Base-by-base conservation (phyloP, 2,888 invertebrate species). In the Leptinotarsa rubiginosa region DNA sequence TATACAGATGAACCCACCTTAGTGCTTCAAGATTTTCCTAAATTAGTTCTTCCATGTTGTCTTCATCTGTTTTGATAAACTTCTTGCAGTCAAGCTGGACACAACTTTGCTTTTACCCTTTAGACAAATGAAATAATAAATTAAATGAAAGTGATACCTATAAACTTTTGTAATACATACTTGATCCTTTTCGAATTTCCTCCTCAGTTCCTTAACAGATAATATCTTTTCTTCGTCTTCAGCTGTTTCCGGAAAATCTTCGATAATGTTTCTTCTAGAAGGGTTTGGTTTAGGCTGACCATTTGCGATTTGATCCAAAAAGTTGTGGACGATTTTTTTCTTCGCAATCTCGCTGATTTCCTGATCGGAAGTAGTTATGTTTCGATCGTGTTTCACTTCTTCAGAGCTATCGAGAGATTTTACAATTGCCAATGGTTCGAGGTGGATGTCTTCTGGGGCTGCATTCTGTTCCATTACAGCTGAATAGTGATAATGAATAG, bases 1-100 rank as follows among this genome's bases (percentile, higher is more conserved):
- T 4, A 4, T 22, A 15, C 3, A n/a, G 13, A 54, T 68, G 18
- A 22, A 22, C 22, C 41, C 41, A 52, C 59, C 75, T 41, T 41
- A 41, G 10, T 41, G 10, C 10, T 41, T 41, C 41, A 41, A 10
- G 41, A 1, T 41, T 41, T 41, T 41, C 41, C 41, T 10, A 41
- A 41, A 73, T 75, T 76, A 76, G 47, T 82, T 80, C 82, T 90
- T 91, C 56, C 94, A 89, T 70, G 92, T 93, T 80, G 94, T 93
- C 65, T 94, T 90, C 83, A 95, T 93, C 87, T 94, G 92, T 81
- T 90, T 92, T 4, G 95, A 93, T 74, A 95, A 91, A 83, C 94
- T 95, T 80, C 95, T 90, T 10, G 95, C 95, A 50, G 95, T 95
- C 77, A 95, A 88, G 86, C 95, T 95, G 88, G 95, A 94, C 74